A percentile compares a stretch with the other conserved stretches of the same genome.
These are phyloP conservation scores for Polyommatus iphigenia DNA, from an alignment of 2,888 invertebrate genomes.

Conservation along the genomic window DNA sequence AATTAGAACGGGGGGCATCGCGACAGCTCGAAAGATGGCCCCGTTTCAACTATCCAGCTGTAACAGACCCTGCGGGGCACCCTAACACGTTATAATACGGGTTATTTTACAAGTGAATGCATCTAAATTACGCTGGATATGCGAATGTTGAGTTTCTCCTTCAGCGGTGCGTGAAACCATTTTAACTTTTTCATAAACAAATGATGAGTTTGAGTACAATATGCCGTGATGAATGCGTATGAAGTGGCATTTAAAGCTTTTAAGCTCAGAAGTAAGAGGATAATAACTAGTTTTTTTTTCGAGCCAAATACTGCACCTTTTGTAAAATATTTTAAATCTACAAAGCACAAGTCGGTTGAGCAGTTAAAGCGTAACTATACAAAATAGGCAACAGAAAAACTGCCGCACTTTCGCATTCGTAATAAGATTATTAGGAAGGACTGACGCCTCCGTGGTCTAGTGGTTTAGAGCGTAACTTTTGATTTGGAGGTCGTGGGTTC, in stretches of 20 bases:
- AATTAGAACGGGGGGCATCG: slow-evolving; percentile 61
- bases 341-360: no score
- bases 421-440: no score
- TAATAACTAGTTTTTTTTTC: not conserved
- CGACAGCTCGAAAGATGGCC: slow-evolving; percentile 58
- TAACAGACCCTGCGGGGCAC: slow-evolving; percentile 41
- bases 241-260: not conserved
- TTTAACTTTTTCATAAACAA: slow-evolving; percentile 33
- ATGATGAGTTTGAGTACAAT: slow-evolving; percentile 6
- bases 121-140: slow-evolving; percentile 43
- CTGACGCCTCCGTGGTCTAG: no score
- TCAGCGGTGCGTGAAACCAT: slow-evolving; percentile 39
- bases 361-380: no score
- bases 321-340: not conserved
- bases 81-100: slow-evolving; percentile 40
- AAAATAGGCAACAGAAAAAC: no score
- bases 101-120: slow-evolving; percentile 36
- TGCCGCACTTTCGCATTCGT: no score
- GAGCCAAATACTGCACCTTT: not conserved
- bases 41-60: slow-evolving; percentile 50
- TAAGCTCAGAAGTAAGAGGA: not conserved
- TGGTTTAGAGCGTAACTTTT: no score
- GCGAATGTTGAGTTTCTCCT: slow-evolving; percentile 40
- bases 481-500: no score
- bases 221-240: not conserved